phyloP scores from a whole-genome alignment of 2,888 invertebrate species.

The Drymonia ruficornis region DNA sequence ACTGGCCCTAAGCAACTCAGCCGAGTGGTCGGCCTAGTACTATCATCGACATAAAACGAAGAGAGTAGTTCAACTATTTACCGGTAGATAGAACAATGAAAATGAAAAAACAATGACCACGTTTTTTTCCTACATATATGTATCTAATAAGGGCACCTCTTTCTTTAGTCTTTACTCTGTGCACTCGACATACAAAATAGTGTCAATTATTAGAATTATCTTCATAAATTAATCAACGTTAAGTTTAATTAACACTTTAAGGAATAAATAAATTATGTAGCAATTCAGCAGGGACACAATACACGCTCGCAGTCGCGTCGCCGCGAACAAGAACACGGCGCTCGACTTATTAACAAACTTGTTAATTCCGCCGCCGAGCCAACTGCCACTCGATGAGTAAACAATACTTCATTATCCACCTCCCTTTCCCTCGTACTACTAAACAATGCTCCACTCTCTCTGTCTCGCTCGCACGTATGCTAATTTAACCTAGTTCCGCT shows the following conservation, averaged over 20 bases:
- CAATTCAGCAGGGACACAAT: constrained; percentile 3
- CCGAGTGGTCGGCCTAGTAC: too few species aligned
- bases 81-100: too few species aligned
- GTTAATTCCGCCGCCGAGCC: constrained; percentile 37
- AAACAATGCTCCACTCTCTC: neutral
- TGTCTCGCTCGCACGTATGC: constrained; percentile 31
- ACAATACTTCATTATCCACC: constrained; percentile 32
- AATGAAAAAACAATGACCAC: too few species aligned
- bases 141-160: too few species aligned
- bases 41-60: too few species aligned
- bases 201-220: too few species aligned
- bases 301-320: neutral
- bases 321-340: constrained; percentile 3
- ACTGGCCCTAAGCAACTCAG: too few species aligned
- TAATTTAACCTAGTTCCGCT: constrained; percentile 45
- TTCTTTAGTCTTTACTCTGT: too few species aligned
- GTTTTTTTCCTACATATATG: too few species aligned
- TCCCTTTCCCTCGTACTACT: constrained; percentile 12
- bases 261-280: neutral
- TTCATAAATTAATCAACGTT: neutral
- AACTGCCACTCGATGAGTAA: constrained; percentile 44
- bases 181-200: too few species aligned
- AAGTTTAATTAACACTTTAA: neutral
- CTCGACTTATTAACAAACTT: constrained; percentile 43
- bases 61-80: too few species aligned